phyloP scores from a whole-genome alignment of 2,113 vertebrate species.

The Canis aureus region DNA sequence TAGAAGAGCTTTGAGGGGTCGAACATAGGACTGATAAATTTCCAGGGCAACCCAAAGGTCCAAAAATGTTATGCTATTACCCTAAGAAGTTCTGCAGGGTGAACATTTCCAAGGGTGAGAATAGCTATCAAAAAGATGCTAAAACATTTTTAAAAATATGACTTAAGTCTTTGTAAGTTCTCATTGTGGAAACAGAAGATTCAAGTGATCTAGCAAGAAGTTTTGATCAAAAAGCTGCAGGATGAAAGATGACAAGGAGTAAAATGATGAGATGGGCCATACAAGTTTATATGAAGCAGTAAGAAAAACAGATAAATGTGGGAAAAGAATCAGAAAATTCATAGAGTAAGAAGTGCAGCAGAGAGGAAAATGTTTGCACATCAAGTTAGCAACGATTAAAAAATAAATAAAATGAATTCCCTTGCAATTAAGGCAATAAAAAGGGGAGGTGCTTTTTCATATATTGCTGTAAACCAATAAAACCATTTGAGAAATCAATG shows the following conservation, averaged over 20 bases:
- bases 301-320: not conserved
- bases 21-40: not conserved
- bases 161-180: not conserved
- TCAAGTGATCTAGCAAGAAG: not conserved
- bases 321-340: not conserved
- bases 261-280: not conserved
- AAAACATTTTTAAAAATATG: not conserved
- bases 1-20: not conserved
- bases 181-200: not conserved
- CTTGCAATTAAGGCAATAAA: not conserved
- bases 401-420: not conserved
- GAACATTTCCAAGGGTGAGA: not conserved
- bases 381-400: not conserved
- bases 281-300: not conserved
- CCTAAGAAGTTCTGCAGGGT: not conserved
- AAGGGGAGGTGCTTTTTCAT: not conserved
- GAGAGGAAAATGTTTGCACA: not conserved
- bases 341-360: not conserved
- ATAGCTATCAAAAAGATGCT: not conserved
- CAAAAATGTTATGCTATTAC: not conserved
- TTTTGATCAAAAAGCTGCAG: not conserved
- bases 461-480: not conserved
- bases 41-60: constrained; percentile 13
- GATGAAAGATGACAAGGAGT: not conserved
- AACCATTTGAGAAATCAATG: not conserved